Percentiles rank a stretch among this genome's conserved stretches.
Conservation (phyloP, 2,888 invertebrate species). For the Flexamia atlantica region DNA sequence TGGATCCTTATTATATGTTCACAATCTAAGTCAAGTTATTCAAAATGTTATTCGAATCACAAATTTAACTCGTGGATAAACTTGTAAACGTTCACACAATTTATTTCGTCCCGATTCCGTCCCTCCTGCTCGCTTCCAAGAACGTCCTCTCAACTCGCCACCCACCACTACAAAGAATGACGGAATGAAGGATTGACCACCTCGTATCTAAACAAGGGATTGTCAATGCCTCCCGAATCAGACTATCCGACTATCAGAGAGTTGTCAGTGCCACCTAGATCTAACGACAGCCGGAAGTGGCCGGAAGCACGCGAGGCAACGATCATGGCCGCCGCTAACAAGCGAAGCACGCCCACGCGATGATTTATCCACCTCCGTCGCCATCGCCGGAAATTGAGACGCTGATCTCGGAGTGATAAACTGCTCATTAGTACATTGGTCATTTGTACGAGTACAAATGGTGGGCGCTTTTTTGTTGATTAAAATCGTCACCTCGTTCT, state of each 20-base stretch:
- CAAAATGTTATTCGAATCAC: no score
- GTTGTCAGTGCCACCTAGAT: slow-evolving; percentile 57
- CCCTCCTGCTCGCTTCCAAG: no score
- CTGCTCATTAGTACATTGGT: slow-evolving; percentile 58
- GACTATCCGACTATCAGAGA: slow-evolving; percentile 18
- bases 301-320: slow-evolving; percentile 38
- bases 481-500: slow-evolving; percentile 41
- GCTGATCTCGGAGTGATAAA: slow-evolving; percentile 48
- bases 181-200: not conserved
- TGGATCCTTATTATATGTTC: no score
- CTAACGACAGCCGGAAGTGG: slow-evolving; percentile 57
- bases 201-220: slow-evolving; percentile 3
- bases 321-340: slow-evolving; percentile 59
- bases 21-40: no score
- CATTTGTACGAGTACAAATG: slow-evolving; percentile 46
- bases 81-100: no score
- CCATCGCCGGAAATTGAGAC: slow-evolving; percentile 59
- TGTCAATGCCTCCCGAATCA: slow-evolving; percentile 21
- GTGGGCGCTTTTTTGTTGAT: slow-evolving; percentile 25
- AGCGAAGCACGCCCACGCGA: slow-evolving; percentile 51
- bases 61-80: no score
- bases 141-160: no score
- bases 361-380: slow-evolving; percentile 54
- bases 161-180: not conserved
- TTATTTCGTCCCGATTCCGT: no score